Conservation (phyloP, 2,888 invertebrate genomes). For the Mylabris sibirica region DNA sequence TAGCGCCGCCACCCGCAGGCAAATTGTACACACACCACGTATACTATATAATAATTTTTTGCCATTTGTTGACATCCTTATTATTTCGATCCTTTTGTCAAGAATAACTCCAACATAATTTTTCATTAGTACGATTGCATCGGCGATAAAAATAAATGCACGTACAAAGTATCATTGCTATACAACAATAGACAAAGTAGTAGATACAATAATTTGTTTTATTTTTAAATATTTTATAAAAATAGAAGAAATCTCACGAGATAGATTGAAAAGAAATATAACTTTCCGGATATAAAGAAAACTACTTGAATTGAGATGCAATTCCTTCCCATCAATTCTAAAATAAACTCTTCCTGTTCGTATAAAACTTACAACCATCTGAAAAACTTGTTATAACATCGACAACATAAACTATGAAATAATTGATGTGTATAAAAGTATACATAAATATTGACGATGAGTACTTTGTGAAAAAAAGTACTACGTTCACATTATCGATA, state of each 20-base stretch:
- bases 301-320: slow-evolving; percentile 12
- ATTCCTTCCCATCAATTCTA: slow-evolving; percentile 10
- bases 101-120: neutral
- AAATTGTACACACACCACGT: slow-evolving; percentile 45
- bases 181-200: neutral
- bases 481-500: neutral
- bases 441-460: neutral
- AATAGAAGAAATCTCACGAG: neutral
- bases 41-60: slow-evolving; percentile 35
- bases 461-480: neutral
- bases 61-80: slow-evolving; percentile 45
- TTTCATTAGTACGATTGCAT: neutral
- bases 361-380: neutral
- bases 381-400: slow-evolving; percentile 7
- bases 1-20: slow-evolving; percentile 44
- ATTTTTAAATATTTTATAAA: slow-evolving; percentile 5
- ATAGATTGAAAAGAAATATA: neutral
- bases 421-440: slow-evolving; percentile 1
- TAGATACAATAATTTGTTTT: neutral
- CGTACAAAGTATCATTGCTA: neutral
- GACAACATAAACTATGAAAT: slow-evolving; percentile 1
- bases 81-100: slow-evolving; percentile 29
- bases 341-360: slow-evolving; percentile 12
- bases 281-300: slow-evolving; percentile 6
- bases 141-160: slow-evolving; percentile 11